These are phyloP conservation scores for Conomelus anceps DNA, from an alignment of 2,888 invertebrate genomes.

Conservation along the genomic window DNA sequence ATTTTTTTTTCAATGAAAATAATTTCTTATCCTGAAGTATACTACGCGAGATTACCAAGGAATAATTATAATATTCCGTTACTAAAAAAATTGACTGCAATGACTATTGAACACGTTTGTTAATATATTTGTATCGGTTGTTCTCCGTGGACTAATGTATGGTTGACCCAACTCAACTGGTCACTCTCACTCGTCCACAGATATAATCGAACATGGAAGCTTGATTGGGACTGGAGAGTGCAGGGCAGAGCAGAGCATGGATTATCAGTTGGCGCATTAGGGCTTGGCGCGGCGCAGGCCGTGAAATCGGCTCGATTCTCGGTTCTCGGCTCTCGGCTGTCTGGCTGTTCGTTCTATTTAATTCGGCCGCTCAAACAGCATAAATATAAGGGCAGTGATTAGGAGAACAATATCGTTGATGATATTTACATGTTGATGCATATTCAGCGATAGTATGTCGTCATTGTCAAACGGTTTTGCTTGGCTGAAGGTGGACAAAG, in stretches of 20 bases:
- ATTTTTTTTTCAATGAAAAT: no score
- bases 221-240: background rate
- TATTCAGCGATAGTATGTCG: slow-evolving; percentile 1
- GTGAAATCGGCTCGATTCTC: background rate
- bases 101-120: no score
- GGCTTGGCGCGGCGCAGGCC: background rate
- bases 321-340: no score
- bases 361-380: background rate
- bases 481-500: slow-evolving; percentile 1
- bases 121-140: no score
- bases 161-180: background rate
- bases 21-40: no score
- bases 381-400: background rate
- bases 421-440: slow-evolving; percentile 12
- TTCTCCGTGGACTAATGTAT: no score
- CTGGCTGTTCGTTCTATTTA: background rate
- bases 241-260: background rate
- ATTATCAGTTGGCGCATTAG: background rate
- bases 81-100: no score
- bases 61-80: no score
- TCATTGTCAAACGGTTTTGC: slow-evolving; percentile 1
- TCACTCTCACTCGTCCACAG: no score
- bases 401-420: background rate
- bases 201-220: background rate
- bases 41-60: no score